Conservation (phyloP, 2,888 invertebrate species). For the Bellardia bayeri region DNA sequence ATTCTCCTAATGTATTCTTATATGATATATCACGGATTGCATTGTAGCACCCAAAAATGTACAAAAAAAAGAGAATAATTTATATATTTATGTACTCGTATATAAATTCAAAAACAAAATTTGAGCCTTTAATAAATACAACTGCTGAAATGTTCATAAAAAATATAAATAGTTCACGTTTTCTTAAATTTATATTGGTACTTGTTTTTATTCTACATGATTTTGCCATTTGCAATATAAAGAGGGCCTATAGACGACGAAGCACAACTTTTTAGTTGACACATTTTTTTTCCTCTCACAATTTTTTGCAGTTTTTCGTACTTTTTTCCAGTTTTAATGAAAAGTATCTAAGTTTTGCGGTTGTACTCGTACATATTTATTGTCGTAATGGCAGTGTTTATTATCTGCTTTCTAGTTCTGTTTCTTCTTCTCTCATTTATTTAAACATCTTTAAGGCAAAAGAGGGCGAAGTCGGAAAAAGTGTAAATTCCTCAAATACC, state of each 20-base stretch:
- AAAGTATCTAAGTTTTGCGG: slow-evolving; percentile 67
- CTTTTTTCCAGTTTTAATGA: slow-evolving; percentile 52
- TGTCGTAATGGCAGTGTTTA: slow-evolving; percentile 66
- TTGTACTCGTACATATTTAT: slow-evolving; percentile 63
- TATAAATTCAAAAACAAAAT: too few species aligned
- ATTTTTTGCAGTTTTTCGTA: slow-evolving; percentile 6
- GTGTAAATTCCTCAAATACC: slow-evolving; percentile 44
- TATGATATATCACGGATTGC: too few species aligned
- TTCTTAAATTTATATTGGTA: not conserved
- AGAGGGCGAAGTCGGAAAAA: not conserved
- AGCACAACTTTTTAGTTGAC: slow-evolving; percentile 18
- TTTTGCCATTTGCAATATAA: not conserved
- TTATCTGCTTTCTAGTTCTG: slow-evolving; percentile 62
- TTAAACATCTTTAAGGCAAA: slow-evolving; percentile 41
- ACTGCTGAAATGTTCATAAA: too few species aligned
- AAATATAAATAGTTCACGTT: not conserved
- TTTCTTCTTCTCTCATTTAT: not conserved
- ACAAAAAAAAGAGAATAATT: too few species aligned
- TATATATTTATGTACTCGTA: too few species aligned
- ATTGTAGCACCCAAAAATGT: too few species aligned
- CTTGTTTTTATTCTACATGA: not conserved
- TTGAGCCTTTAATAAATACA: too few species aligned
- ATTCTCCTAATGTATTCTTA: too few species aligned
- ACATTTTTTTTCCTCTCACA: not conserved
- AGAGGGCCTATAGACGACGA: not conserved